Evolutionary conservation across 2,797 vertebrate species (phyloP).

Genomic region (Lophotriccus pileatus): DNA sequence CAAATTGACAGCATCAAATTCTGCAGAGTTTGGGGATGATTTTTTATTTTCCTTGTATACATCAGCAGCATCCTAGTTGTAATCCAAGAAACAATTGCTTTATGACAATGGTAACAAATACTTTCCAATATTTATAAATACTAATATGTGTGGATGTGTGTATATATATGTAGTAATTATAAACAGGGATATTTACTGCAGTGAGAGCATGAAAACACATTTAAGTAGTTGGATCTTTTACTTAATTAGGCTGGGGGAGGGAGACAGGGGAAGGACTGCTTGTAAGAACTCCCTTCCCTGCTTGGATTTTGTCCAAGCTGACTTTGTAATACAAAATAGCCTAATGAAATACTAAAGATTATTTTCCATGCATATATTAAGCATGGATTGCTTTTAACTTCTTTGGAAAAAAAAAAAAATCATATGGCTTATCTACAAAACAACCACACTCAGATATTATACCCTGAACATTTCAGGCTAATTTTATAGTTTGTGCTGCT

Average conservation of each 20-base stretch:
- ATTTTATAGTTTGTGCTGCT: background rate
- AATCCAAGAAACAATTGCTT: background rate
- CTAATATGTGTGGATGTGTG: background rate
- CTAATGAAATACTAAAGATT: background rate
- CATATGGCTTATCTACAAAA: background rate
- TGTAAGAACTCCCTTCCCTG: background rate
- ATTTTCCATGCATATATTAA: background rate
- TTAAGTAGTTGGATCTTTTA: background rate
- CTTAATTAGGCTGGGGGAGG: background rate
- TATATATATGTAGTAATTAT: background rate
- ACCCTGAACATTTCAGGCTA: background rate
- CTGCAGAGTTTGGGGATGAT: background rate
- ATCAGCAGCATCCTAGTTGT: background rate
- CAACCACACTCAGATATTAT: background rate
- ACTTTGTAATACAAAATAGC: background rate
- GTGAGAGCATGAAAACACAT: background rate
- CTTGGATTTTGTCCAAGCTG: background rate
- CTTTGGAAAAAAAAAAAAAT: background rate
- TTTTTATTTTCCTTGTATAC: background rate
- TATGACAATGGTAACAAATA: background rate
- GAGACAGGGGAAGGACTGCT: background rate
- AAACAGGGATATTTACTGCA: background rate
- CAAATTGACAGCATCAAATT: background rate
- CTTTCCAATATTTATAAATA: background rate
- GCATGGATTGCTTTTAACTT: background rate